A percentile compares a stretch with the other conserved stretches of the same genome.
These are phyloP conservation scores for Megalops atlanticus DNA, from an alignment of 2,113 vertebrate species.

Conservation along the genomic window DNA sequence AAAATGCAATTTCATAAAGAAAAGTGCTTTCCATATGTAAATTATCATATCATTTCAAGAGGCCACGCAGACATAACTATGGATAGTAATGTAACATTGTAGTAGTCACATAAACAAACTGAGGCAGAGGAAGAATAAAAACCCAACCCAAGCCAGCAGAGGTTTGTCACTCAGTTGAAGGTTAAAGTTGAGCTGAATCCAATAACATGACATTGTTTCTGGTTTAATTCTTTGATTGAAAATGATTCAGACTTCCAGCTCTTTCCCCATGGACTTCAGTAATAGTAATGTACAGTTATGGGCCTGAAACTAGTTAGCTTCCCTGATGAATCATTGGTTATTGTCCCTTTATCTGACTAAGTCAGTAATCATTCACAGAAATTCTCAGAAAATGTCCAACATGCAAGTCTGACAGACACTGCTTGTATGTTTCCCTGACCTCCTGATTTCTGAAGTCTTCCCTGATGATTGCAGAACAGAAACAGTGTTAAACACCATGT, in stretches of 20 bases:
- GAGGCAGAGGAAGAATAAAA: neutral
- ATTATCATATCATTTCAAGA: neutral
- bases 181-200: too few relatives aligned
- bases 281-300: neutral
- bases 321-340: slow-evolving; percentile 26
- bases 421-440: slow-evolving; percentile 48
- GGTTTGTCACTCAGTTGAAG: neutral
- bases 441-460: slow-evolving; percentile 31
- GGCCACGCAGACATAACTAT: neutral
- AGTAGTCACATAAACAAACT: neutral
- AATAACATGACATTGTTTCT: neutral
- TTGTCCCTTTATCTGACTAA: slow-evolving; percentile 10
- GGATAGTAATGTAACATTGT: neutral
- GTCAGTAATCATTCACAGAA: slow-evolving; percentile 24
- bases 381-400: slow-evolving; percentile 32
- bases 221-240: neutral
- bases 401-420: slow-evolving; percentile 34
- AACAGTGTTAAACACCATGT: slow-evolving; percentile 24
- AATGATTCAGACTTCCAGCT: neutral
- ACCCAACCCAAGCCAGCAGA: neutral
- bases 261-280: neutral
- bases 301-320: neutral
- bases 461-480: slow-evolving; percentile 27
- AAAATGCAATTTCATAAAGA: too few relatives aligned
- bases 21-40: too few relatives aligned